Conservation (phyloP, 37 sponge, comb jelly and placozoan genomes). For the Halichondria panicea region DNA sequence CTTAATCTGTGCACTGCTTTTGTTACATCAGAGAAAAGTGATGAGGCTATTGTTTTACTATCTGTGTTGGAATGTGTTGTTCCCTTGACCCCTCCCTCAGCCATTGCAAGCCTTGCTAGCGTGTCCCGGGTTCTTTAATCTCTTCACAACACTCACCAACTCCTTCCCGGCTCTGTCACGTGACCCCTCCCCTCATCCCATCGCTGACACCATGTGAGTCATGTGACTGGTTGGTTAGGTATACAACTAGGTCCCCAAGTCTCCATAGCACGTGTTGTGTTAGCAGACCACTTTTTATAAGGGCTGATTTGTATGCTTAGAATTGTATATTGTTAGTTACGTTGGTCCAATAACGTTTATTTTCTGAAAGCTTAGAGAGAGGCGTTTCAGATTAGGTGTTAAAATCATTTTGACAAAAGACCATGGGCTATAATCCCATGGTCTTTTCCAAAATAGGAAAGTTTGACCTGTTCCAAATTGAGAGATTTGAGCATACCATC, state of each 20-base stretch:
- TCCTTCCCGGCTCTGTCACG: constrained; percentile 24
- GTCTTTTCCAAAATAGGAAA: too few species aligned
- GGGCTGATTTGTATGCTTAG: background rate
- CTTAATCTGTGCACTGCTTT: background rate
- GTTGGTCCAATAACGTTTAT: background rate
- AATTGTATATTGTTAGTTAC: background rate
- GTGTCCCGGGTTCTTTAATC: constrained; percentile 60
- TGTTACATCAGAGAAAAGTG: too few species aligned
- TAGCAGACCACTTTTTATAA: background rate
- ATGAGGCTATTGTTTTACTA: background rate
- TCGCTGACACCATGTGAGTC: constrained; percentile 76
- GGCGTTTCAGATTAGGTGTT: too few species aligned
- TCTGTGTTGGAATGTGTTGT: background rate
- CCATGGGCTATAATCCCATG: too few species aligned
- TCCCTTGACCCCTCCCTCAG: background rate
- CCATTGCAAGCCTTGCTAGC: constrained; percentile 78
- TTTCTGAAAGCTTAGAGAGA: background rate
- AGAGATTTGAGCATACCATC: too few species aligned
- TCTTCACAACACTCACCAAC: constrained; percentile 41
- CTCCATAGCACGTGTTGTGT: too few species aligned
- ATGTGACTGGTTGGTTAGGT: too few species aligned
- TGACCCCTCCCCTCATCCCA: constrained; percentile 45
- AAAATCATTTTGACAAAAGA: too few species aligned
- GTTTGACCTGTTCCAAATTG: too few species aligned
- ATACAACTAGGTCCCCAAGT: too few species aligned